Evolutionary conservation across 2,797 vertebrate species (phyloP).

Genomic region (Enteromius fasciolatus): DNA sequence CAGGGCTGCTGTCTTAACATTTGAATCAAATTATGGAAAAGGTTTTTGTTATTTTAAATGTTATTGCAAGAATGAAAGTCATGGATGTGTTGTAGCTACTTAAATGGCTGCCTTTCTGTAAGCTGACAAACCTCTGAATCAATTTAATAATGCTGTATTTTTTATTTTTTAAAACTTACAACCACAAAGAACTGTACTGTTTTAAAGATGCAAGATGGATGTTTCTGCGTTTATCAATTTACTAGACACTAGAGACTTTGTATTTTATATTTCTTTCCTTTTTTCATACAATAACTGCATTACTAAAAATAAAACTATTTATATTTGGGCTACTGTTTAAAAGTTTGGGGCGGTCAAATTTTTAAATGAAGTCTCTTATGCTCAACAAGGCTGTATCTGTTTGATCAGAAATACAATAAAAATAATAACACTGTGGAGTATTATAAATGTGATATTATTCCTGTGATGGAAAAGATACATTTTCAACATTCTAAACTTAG

Average conservation of each 20-base stretch:
- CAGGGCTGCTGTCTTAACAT: conserved; percentile 7
- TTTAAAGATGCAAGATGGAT: background rate
- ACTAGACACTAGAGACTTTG: background rate
- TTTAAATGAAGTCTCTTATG: background rate
- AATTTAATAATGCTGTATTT: background rate
- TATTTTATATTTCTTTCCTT: background rate
- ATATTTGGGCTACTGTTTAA: background rate
- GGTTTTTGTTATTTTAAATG: conserved; percentile 10
- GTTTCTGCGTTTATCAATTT: background rate
- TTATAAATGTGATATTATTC: background rate
- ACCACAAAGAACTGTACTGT: background rate
- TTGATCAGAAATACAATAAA: background rate
- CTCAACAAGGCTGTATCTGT: background rate
- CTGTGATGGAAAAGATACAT: too few relatives aligned
- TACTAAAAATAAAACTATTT: background rate
- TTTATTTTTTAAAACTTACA: background rate
- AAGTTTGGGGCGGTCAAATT: background rate
- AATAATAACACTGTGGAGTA: background rate
- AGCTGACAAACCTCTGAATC: background rate
- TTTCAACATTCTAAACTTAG: background rate
- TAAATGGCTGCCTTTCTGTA: background rate
- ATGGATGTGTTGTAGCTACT: background rate
- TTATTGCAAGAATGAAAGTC: background rate
- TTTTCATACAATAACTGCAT: background rate
- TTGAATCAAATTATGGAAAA: conserved; percentile 12